Percentiles rank a stretch among this genome's conserved stretches.
These are phyloP conservation scores for Dolichomitus sp. DNA, from an alignment of 2,888 invertebrate genomes.

Conservation along the genomic window DNA sequence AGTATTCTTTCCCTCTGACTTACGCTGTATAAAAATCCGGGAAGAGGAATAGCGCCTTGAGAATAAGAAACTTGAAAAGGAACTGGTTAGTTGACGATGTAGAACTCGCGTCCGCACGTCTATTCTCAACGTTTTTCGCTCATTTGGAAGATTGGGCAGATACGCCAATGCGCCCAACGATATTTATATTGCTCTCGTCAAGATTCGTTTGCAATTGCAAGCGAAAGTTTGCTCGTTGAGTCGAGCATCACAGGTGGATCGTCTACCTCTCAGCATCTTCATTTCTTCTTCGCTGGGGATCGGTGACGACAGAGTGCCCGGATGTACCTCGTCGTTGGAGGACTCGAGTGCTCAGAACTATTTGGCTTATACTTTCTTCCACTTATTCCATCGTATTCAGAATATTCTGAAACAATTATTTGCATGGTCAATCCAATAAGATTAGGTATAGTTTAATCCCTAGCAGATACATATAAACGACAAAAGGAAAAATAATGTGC, in stretches of 20 bases:
- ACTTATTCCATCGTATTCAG: not conserved
- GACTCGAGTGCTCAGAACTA: not conserved
- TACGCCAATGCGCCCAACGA: slow-evolving; percentile 43
- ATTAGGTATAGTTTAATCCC: too few species aligned
- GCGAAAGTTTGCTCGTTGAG: slow-evolving; percentile 38
- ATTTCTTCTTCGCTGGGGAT: not conserved
- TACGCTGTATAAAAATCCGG: slow-evolving; percentile 33
- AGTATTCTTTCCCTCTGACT: slow-evolving; percentile 32
- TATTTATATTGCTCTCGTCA: slow-evolving; percentile 60
- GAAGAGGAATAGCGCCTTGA: slow-evolving; percentile 1
- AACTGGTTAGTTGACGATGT: slow-evolving; percentile 20
- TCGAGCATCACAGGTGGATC: not conserved
- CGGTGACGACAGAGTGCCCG: not conserved
- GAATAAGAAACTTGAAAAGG: slow-evolving; percentile 32
- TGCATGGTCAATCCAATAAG: not conserved
- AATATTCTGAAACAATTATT: too few species aligned
- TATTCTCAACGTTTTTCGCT: slow-evolving; percentile 17
- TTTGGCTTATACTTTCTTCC: not conserved
- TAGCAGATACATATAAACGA: too few species aligned
- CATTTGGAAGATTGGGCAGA: not conserved
- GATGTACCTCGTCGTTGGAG: not conserved
- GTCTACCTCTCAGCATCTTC: not conserved
- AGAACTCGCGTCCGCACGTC: not conserved
- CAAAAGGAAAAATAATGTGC: too few species aligned
- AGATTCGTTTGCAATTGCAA: slow-evolving; percentile 10